Conservation (phyloP, 2,797 vertebrate genomes). For the Prunella strophiata region DNA sequence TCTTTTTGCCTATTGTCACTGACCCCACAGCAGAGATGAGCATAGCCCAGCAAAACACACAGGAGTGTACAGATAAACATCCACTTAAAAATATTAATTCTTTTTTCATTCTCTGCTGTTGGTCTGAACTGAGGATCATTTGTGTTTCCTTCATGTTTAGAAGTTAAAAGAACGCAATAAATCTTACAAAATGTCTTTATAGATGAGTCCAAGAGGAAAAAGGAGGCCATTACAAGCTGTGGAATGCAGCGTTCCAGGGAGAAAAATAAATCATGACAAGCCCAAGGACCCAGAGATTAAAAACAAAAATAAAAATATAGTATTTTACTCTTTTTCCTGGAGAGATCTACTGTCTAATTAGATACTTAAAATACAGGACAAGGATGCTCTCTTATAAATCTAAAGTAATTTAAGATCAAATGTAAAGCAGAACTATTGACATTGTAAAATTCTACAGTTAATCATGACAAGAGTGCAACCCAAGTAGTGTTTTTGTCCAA, state of each 20-base stretch:
- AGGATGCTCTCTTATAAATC: background rate
- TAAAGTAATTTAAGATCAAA: background rate
- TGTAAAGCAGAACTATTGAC: background rate
- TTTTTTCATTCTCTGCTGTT: slow-evolving; percentile 42
- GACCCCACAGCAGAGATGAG: background rate
- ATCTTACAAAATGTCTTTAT: slow-evolving; percentile 51
- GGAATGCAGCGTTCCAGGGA: slow-evolving; percentile 47
- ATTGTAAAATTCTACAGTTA: background rate
- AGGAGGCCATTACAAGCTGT: slow-evolving; percentile 48
- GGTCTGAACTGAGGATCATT: slow-evolving; percentile 33
- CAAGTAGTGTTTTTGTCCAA: background rate
- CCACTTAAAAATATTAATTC: background rate
- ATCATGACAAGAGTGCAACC: background rate
- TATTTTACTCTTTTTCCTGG: background rate
- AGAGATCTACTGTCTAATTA: background rate
- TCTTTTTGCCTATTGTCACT: background rate
- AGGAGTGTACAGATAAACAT: background rate
- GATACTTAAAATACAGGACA: background rate
- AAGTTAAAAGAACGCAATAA: slow-evolving; percentile 58
- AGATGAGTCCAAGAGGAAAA: slow-evolving; percentile 33
- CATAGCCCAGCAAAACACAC: background rate
- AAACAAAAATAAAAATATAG: slow-evolving; percentile 17
- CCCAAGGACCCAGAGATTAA: background rate
- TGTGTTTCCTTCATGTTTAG: background rate
- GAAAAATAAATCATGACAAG: slow-evolving; percentile 43